Percentiles rank a stretch among this genome's conserved stretches.
Conservation (phyloP, 2,888 invertebrate genomes). For the Heliconius cydno region DNA sequence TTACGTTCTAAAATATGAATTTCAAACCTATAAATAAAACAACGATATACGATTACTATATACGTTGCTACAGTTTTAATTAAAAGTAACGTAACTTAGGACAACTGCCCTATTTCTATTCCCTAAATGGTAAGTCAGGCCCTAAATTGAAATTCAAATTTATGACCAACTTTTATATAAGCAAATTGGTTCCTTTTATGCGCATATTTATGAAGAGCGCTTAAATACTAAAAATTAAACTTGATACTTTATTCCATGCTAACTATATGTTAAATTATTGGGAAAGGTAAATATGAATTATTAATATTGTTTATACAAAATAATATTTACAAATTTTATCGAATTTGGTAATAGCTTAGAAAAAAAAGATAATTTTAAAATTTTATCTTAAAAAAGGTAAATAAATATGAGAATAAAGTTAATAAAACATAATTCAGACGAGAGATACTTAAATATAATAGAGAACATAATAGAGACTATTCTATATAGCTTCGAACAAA, state of each 20-base stretch:
- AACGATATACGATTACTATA: neutral
- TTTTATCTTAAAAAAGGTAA: neutral
- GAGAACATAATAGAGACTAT: neutral
- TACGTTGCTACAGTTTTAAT: neutral
- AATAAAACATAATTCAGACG: neutral
- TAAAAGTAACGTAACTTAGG: neutral
- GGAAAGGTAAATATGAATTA: neutral
- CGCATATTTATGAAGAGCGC: conserved; percentile 73
- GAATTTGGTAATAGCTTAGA: neutral
- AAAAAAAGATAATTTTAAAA: too few species aligned
- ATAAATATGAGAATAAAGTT: neutral
- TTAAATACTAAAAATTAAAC: conserved; percentile 50
- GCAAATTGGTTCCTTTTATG: conserved; percentile 67
- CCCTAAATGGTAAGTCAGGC: conserved; percentile 27
- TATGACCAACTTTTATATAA: conserved; percentile 38
- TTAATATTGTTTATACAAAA: neutral
- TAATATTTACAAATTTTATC: neutral
- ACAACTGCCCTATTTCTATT: conserved; percentile 15
- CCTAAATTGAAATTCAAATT: conserved; percentile 47
- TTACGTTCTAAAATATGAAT: too few species aligned
- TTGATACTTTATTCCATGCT: conserved; percentile 26
- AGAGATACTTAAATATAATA: too few species aligned
- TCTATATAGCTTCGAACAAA: neutral
- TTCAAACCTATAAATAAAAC: too few species aligned
- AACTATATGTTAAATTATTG: neutral